Evolutionary conservation across 2,888 invertebrate species (phyloP).

Genomic region (Polietes domitor): DNA sequence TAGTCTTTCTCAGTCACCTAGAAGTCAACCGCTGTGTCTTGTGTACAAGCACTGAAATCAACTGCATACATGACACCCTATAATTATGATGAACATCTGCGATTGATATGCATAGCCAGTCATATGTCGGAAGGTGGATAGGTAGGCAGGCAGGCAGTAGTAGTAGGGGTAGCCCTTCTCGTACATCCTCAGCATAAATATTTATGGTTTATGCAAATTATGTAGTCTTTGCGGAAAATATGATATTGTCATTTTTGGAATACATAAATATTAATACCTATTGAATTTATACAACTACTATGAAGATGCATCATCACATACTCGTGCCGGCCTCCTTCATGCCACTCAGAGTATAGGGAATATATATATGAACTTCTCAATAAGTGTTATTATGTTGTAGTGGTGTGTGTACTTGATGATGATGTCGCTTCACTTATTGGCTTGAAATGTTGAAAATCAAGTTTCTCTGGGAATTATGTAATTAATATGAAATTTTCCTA

Average conservation of each 20-base stretch:
- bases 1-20: too few species aligned
- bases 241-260: slow-evolving; percentile 30
- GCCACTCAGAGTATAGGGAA: not conserved
- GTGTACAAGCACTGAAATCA: not conserved
- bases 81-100: not conserved
- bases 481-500: slow-evolving; percentile 12
- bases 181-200: slow-evolving; percentile 22
- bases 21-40: too few species aligned
- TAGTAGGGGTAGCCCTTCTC: too few species aligned
- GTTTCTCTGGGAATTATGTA: not conserved
- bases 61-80: not conserved
- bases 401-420: too few species aligned
- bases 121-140: too few species aligned
- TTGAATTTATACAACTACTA: too few species aligned
- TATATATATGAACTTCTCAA: not conserved
- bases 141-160: too few species aligned
- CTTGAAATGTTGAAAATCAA: not conserved
- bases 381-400: slow-evolving; percentile 17
- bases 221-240: slow-evolving; percentile 12
- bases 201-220: slow-evolving; percentile 32
- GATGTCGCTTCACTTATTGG: not conserved
- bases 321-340: too few species aligned
- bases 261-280: slow-evolving; percentile 23
- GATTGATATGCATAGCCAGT: not conserved
- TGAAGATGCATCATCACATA: too few species aligned